Evolutionary conservation across 2,113 vertebrate species (phyloP).

Genomic region (Clinocottus analis): DNA sequence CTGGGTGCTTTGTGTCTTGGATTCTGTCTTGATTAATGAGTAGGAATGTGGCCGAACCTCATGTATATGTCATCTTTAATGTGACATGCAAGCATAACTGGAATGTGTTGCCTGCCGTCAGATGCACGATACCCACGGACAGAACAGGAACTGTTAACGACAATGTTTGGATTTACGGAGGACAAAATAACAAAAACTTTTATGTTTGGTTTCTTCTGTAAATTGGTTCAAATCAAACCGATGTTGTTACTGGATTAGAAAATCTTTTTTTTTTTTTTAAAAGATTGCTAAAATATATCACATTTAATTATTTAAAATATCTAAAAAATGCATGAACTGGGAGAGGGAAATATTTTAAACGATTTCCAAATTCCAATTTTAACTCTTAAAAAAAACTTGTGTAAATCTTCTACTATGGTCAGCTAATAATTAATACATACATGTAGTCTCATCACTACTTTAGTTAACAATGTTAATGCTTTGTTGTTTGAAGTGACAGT

Average conservation of each 20-base stretch:
- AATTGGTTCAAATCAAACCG: conserved; percentile 10
- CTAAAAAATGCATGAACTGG: not conserved
- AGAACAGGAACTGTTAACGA: conserved; percentile 44
- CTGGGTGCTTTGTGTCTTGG: conserved; percentile 27
- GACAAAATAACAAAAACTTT: conserved; percentile 26
- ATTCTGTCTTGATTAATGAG: conserved; percentile 63
- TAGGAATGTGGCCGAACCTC: conserved; percentile 29
- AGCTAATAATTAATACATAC: not conserved
- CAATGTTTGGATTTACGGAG: not conserved
- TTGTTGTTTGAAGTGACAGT: not conserved
- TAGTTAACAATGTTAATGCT: not conserved
- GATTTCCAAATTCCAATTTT: not conserved
- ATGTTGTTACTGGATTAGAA: too few relatives aligned
- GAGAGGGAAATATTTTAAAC: not conserved
- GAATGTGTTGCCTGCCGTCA: conserved; percentile 67
- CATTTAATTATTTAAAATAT: not conserved
- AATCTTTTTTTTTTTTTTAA: too few relatives aligned
- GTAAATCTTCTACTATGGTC: not conserved
- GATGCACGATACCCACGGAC: conserved; percentile 51
- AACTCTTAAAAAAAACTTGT: not conserved
- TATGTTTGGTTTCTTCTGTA: conserved; percentile 10
- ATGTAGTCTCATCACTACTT: not conserved
- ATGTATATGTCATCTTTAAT: conserved; percentile 67
- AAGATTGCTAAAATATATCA: not conserved
- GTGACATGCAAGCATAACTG: conserved; percentile 68